phyloP scores from a whole-genome alignment of 2,113 vertebrate genomes.

The Sturnira hondurensis region DNA sequence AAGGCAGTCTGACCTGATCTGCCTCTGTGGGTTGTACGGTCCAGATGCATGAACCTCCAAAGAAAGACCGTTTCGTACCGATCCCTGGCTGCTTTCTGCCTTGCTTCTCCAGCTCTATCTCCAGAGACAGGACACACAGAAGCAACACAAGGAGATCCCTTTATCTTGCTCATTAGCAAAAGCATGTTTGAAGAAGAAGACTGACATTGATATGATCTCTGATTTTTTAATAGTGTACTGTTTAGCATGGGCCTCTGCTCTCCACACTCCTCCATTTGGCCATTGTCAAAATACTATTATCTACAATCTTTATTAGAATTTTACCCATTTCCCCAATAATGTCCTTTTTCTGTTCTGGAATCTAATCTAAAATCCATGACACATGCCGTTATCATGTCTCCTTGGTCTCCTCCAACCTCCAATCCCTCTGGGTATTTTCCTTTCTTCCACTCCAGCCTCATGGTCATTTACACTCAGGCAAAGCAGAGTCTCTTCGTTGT shows the following conservation, averaged over 20 bases:
- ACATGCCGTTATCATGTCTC: neutral
- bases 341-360: neutral
- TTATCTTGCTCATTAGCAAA: neutral
- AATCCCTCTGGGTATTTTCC: neutral
- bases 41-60: neutral
- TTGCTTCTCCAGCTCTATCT: neutral
- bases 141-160: neutral
- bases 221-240: neutral
- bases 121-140: neutral
- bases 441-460: neutral
- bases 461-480: neutral
- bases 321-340: neutral
- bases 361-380: neutral
- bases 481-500: neutral
- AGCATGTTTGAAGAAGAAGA: neutral
- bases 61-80: neutral
- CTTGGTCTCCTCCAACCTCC: neutral
- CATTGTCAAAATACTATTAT: neutral
- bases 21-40: neutral
- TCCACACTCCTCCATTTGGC: fast-evolving
- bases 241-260: neutral
- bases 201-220: neutral
- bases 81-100: neutral
- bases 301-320: neutral
- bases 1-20: neutral